Evolutionary conservation across 2,797 vertebrate genomes (phyloP).

Genomic region (Poeciliopsis infans): DNA sequence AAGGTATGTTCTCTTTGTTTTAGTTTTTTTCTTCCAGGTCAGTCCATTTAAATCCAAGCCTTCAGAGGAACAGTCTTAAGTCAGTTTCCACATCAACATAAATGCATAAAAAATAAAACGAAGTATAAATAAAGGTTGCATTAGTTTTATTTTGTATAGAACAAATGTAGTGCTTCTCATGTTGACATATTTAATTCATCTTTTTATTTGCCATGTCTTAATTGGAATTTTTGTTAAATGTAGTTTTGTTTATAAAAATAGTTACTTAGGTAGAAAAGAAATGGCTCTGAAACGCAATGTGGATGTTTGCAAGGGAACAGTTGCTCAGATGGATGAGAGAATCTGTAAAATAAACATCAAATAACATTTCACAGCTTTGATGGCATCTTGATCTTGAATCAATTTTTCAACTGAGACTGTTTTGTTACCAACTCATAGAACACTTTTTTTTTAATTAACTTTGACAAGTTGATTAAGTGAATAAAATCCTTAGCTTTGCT

Average conservation of each 20-base stretch:
- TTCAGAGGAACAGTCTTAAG: neutral
- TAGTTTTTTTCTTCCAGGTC: neutral
- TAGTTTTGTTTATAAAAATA: neutral
- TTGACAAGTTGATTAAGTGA: neutral
- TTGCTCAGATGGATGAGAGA: neutral
- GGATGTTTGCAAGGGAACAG: neutral
- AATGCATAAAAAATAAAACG: neutral
- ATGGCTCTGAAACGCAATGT: neutral
- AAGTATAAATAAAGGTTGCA: neutral
- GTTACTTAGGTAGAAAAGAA: neutral
- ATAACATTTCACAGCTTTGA: neutral
- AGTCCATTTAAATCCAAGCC: neutral
- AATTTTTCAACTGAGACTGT: neutral
- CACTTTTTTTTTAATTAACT: neutral
- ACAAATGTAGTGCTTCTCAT: neutral
- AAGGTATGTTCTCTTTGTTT: constrained; percentile 81
- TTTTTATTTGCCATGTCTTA: neutral
- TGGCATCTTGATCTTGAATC: neutral
- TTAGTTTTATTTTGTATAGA: neutral
- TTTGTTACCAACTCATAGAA: neutral
- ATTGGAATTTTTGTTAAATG: neutral
- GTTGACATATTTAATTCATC: neutral
- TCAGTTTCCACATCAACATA: neutral
- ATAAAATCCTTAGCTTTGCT: neutral
- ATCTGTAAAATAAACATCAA: neutral